phyloP scores from a whole-genome alignment of 1,140 invertebrate species.

The Sminthurinus signatus region DNA sequence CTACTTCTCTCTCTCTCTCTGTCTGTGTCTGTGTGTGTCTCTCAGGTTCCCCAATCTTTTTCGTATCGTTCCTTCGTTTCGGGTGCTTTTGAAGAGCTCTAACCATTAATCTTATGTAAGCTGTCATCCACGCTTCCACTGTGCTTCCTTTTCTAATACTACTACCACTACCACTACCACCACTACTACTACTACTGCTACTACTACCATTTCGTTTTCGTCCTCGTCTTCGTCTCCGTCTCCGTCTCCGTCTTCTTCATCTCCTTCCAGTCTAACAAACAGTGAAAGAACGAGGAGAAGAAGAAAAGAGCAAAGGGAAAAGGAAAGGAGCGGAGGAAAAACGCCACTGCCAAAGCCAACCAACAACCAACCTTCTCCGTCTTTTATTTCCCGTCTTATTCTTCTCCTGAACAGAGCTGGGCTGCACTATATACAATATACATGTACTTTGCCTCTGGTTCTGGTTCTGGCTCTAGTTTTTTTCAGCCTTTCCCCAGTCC shows the following conservation, averaged over 20 bases:
- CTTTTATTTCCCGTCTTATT: neutral
- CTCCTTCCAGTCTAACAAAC: neutral
- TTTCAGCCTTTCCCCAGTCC: neutral
- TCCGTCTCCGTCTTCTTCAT: neutral
- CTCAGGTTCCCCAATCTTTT: slow-evolving; percentile 30
- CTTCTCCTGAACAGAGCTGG: too few species aligned
- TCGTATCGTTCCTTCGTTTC: slow-evolving; percentile 26
- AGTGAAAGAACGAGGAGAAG: too few species aligned
- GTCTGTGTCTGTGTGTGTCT: neutral
- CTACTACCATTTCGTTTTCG: too few species aligned
- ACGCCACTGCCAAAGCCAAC: too few species aligned
- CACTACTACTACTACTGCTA: too few species aligned
- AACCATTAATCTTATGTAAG: slow-evolving; percentile 29
- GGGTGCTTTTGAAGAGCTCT: slow-evolving; percentile 25
- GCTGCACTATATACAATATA: too few species aligned
- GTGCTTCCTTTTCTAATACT: slow-evolving; percentile 26
- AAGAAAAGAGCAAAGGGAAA: too few species aligned
- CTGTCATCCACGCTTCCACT: slow-evolving; percentile 32
- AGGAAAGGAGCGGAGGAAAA: too few species aligned
- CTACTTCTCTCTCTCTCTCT: neutral
- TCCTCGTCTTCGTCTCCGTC: too few species aligned
- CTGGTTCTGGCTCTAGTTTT: neutral
- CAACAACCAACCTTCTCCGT: too few species aligned
- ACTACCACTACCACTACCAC: too few species aligned
- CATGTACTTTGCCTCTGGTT: too few species aligned